phyloP scores from a whole-genome alignment of 92 coral and sea anemone species.

The Palythoa heliodiscus region DNA sequence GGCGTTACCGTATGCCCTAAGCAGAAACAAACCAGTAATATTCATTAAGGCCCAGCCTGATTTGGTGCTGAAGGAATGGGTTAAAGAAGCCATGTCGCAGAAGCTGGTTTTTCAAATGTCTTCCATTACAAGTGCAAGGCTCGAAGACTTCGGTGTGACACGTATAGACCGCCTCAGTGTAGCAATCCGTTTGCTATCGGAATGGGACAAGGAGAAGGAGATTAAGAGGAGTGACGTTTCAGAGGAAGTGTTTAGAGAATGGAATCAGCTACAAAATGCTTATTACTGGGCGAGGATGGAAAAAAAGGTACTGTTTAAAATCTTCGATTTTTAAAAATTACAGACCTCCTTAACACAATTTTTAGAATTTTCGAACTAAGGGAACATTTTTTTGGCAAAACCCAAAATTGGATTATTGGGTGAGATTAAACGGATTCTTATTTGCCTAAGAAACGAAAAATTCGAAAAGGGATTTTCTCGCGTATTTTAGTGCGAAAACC shows the following conservation, averaged over 20 bases:
- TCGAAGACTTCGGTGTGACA: conserved; percentile 27
- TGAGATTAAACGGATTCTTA: no score
- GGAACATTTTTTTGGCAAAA: no score
- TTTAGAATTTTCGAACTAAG: no score
- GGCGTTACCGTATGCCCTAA: conserved; percentile 36
- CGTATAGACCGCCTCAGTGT: conserved; percentile 37
- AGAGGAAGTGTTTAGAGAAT: conserved; percentile 12
- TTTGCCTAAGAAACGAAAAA: no score
- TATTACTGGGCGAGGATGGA: conserved; percentile 24
- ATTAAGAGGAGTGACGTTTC: conserved; percentile 20
- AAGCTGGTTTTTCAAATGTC: conserved; percentile 39
- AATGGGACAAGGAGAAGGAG: conserved; percentile 32
- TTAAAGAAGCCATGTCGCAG: conserved; percentile 24
- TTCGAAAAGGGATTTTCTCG: no score
- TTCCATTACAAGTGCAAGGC: conserved; percentile 6
- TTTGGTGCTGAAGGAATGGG: conserved; percentile 31
- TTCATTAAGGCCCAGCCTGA: conserved; percentile 43
- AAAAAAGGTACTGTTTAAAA: not conserved
- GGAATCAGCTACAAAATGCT: conserved; percentile 16
- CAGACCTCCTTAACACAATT: no score
- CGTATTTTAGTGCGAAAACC: no score
- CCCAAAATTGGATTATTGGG: no score
- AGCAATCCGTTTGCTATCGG: conserved; percentile 26
- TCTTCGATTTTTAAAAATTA: no score
- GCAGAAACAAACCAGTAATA: conserved; percentile 39